phyloP scores from a whole-genome alignment of 2,113 vertebrate genomes.

The Fulmarus glacialis region DNA sequence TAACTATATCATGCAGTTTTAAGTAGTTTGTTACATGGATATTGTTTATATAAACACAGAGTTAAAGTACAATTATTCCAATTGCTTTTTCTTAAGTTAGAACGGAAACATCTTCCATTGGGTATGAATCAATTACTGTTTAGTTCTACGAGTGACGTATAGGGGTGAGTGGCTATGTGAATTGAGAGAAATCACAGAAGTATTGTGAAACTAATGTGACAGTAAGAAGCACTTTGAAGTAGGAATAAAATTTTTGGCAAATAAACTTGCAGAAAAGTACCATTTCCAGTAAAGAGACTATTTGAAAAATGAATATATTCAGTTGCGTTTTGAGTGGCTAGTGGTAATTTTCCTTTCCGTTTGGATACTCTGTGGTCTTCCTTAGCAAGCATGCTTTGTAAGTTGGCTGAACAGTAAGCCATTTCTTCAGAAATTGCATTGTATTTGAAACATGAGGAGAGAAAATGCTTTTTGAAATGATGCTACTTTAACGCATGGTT shows the following conservation, averaged over 20 bases:
- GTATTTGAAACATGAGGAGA: background rate
- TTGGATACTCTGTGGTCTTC: background rate
- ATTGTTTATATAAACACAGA: background rate
- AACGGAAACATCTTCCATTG: background rate
- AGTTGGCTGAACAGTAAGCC: background rate
- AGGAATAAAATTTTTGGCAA: background rate
- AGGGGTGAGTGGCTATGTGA: background rate
- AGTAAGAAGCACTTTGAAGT: background rate
- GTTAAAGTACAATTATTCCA: background rate
- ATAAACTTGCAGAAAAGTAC: background rate
- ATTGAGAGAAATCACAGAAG: background rate
- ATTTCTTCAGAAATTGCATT: background rate
- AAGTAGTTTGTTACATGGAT: background rate
- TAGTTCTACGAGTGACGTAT: background rate
- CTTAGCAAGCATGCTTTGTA: background rate
- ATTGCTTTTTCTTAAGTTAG: background rate
- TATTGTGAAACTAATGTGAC: background rate
- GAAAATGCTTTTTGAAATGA: background rate
- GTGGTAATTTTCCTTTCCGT: background rate
- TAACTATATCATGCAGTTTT: accelerated
- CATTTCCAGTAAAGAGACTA: background rate
- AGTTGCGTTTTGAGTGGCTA: background rate
- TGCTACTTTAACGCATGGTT: background rate
- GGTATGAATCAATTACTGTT: background rate
- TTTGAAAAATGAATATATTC: background rate